phyloP scores from a whole-genome alignment of 2,113 vertebrate species.

The Cyprinodon tularosa region DNA sequence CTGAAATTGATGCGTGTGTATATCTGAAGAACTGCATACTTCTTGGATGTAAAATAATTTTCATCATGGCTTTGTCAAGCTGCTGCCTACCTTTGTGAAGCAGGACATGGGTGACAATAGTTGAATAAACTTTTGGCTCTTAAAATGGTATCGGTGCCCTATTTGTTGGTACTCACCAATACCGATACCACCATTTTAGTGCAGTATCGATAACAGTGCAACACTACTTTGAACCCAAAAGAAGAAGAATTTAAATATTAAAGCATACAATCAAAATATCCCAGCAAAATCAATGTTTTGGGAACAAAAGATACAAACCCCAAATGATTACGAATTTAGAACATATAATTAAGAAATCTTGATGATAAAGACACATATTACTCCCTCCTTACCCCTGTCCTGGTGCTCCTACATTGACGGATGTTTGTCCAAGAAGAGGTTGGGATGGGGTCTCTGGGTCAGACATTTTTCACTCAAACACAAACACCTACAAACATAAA shows the following conservation, averaged over 20 bases:
- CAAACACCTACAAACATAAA: constrained; percentile 34
- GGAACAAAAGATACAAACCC: not conserved
- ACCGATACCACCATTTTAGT: too few relatives aligned
- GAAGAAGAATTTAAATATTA: not conserved
- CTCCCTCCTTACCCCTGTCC: constrained; percentile 19
- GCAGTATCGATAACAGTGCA: too few relatives aligned
- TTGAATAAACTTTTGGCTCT: too few relatives aligned
- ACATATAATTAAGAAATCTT: not conserved
- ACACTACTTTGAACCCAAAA: not conserved
- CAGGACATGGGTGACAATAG: too few relatives aligned
- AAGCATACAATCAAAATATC: too few relatives aligned
- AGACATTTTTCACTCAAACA: constrained; percentile 40
- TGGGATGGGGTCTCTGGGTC: constrained; percentile 29
- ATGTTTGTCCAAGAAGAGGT: constrained; percentile 37
- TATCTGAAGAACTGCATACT: too few relatives aligned
- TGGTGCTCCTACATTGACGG: constrained; percentile 6
- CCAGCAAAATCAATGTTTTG: not conserved
- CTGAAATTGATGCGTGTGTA: too few relatives aligned
- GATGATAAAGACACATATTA: not conserved
- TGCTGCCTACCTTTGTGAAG: too few relatives aligned
- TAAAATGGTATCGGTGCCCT: too few relatives aligned
- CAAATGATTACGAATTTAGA: not conserved
- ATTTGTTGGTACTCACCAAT: too few relatives aligned
- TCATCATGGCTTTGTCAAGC: too few relatives aligned
- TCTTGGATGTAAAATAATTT: too few relatives aligned